Base-by-base conservation (phyloP, 2,888 invertebrate genomes). In the Cremastobaeus sp. region DNA sequence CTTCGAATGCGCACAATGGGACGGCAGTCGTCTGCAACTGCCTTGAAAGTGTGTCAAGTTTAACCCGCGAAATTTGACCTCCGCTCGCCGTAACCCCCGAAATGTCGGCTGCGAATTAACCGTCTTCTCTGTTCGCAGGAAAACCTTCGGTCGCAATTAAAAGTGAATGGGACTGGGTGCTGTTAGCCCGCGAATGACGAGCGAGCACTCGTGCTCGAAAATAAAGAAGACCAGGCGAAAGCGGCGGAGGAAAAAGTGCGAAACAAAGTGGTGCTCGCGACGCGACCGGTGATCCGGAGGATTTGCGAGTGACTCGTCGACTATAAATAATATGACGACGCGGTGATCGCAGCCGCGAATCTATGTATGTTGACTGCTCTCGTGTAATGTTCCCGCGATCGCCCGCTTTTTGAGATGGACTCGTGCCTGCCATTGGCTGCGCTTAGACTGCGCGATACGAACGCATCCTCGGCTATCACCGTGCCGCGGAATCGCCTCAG, bases 381-480 rank as follows among this genome's bases (percentile, higher is more conserved):
- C 47, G 35, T 28, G 35, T 47, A 37, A 59, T 9, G 45, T 20
- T 6, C 15, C 47, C 43, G 41, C 25, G 50, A 32, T 47, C 30
- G 54, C 25, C 43, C 14, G 30, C 35, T 43, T 64, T 48, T 50
- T 34, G 79, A 81, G 74, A 89, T 89, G 89, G 88, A 89, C 81
- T 89, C 89, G 79, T 89, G 89, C 81, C 89, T 89, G 60, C 89
- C 89, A 4, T 80, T 89, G 78, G 88, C 89, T 59, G 86, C 88
- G 20, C 80, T 89, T 62, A 88, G 88, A 71, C 83, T 89, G 59
- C 84, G 88, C 43, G 88, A 88, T 74, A 45, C 80, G 28, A 81
- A 79, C 71, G 81, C 81, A 78, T 77, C 80, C 76, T 65, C 80
- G 50, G 70, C 79, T 55, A 78, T 78, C 35, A 68, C 79, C 73